A percentile compares a stretch with the other conserved stretches of the same genome.
phyloP scores from a whole-genome alignment of 2,797 vertebrate species.

The Sebastes itinus region DNA sequence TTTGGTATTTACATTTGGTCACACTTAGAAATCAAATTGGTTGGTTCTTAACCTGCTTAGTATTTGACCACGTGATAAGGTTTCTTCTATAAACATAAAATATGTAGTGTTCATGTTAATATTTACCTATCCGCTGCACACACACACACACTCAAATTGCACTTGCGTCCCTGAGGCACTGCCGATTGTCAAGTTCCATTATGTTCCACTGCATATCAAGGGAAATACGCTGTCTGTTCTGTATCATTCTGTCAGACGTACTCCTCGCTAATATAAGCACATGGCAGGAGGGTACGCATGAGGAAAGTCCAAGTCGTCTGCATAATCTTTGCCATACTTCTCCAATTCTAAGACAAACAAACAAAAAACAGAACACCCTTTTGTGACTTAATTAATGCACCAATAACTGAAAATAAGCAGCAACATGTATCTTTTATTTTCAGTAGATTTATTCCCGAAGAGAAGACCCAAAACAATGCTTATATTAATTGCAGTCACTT shows the following conservation, averaged over 20 bases:
- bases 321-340: not conserved
- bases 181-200: constrained; percentile 15
- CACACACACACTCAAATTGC: not conserved
- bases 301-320: not conserved
- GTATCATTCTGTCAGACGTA: not conserved
- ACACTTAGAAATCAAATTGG: not conserved
- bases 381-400: not conserved
- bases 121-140: not conserved
- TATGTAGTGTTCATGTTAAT: not conserved
- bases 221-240: constrained; percentile 5
- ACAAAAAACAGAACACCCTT: too few species aligned
- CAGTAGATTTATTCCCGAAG: not conserved
- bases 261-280: not conserved
- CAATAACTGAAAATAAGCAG: not conserved
- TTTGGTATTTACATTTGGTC: not conserved
- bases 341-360: not conserved
- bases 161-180: not conserved
- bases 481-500: not conserved
- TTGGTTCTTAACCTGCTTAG: not conserved
- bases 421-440: not conserved
- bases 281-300: not conserved
- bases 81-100: not conserved
- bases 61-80: not conserved
- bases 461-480: not conserved
- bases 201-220: constrained; percentile 15